phyloP scores from a whole-genome alignment of 2,888 invertebrate species.

The Bombylius major region DNA sequence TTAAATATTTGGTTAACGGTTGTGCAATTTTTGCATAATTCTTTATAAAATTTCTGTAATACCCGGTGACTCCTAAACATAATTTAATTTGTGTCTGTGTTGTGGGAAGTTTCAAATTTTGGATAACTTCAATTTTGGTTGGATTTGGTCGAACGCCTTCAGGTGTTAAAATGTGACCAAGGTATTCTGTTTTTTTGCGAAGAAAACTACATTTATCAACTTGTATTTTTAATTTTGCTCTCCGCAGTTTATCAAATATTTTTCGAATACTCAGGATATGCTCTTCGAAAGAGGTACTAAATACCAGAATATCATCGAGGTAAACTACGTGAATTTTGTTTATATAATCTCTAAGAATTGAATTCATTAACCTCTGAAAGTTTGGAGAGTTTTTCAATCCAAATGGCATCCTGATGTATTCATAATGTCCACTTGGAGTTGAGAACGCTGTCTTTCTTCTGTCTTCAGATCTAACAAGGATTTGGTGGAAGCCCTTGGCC shows the following conservation, averaged over 20 bases:
- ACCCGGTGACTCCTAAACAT: too few species aligned
- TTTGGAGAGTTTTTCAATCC: constrained; percentile 9
- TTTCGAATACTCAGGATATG: constrained; percentile 4
- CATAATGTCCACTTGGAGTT: constrained; percentile 4
- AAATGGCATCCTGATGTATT: constrained; percentile 7
- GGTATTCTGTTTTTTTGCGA: constrained; percentile 8
- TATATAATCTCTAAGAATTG: constrained; percentile 5
- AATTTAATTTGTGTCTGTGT: too few species aligned
- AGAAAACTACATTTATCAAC: constrained; percentile 12
- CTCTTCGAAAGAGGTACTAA: constrained; percentile 10
- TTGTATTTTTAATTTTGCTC: constrained; percentile 11
- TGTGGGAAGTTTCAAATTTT: too few species aligned
- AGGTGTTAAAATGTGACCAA: constrained; percentile 11
- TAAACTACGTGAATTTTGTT: not conserved
- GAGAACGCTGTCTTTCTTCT: constrained; percentile 2
- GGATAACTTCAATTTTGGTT: too few species aligned
- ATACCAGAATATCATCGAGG: constrained; percentile 10
- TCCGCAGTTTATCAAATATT: constrained; percentile 5
- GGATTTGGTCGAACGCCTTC: constrained; percentile 1
- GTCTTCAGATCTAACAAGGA: constrained; percentile 1
- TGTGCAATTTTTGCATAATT: too few species aligned
- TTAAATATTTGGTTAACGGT: too few species aligned
- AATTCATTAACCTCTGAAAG: constrained; percentile 13
- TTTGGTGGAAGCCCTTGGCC: constrained; percentile 9
- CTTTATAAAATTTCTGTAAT: too few species aligned